A percentile compares a stretch with the other conserved stretches of the same genome.
Conservation (phyloP, 2,113 vertebrate species). For the Arvicanthis niloticus region DNA sequence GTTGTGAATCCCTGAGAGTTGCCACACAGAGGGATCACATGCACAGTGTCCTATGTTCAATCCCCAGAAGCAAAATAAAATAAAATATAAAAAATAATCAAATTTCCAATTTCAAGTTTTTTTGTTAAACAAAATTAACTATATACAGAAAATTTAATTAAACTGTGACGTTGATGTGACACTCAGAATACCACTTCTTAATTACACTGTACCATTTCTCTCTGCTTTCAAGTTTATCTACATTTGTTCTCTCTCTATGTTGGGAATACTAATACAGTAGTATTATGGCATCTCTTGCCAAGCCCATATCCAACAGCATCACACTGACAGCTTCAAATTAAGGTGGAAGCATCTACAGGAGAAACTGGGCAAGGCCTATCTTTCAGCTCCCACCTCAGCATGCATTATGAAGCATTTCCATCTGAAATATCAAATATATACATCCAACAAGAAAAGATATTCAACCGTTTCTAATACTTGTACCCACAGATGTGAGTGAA, state of each 20-base stretch:
- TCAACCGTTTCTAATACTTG: not conserved
- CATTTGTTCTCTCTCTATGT: not conserved
- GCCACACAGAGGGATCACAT: not conserved
- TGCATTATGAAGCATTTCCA: not conserved
- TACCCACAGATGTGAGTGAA: not conserved
- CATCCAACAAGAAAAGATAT: not conserved
- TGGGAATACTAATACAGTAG: not conserved
- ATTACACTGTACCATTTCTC: not conserved
- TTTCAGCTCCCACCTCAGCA: not conserved
- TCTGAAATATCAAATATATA: not conserved
- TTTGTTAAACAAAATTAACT: not conserved
- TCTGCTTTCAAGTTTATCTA: not conserved
- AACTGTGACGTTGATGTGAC: not conserved
- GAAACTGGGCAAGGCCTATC: not conserved
- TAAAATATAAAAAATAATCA: not conserved
- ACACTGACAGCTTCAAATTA: not conserved
- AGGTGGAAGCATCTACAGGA: not conserved
- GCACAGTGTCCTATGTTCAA: not conserved
- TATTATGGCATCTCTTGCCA: slow-evolving; percentile 5
- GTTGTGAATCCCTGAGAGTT: not conserved
- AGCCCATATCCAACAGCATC: not conserved
- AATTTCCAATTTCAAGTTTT: not conserved
- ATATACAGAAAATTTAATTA: no score
- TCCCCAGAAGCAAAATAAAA: not conserved
- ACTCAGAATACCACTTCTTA: not conserved